A percentile compares a stretch with the other conserved stretches of the same genome.
Evolutionary conservation across 1,140 invertebrate species (phyloP).

Genomic region (Druon quercuslanigerum): DNA sequence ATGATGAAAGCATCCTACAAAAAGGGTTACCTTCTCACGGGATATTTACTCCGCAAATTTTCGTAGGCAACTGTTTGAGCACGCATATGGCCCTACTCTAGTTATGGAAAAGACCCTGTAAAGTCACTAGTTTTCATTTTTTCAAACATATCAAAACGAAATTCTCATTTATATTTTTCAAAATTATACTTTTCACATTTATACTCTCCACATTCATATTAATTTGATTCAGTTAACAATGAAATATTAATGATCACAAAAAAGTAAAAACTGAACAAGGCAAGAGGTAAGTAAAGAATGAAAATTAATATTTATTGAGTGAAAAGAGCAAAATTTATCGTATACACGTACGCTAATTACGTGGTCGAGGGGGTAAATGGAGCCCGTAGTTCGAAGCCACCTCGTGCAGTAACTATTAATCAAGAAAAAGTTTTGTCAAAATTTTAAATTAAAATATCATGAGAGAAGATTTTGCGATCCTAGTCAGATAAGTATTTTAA

Average conservation of each 20-base stretch:
- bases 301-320: slow-evolving; percentile 30
- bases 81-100: too few species aligned
- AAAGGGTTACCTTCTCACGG: too few species aligned
- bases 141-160: too few species aligned
- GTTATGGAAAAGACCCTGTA: too few species aligned
- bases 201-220: too few species aligned
- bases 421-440: slow-evolving; percentile 19
- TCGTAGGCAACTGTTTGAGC: too few species aligned
- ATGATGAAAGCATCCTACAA: too few species aligned
- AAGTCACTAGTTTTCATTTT: too few species aligned
- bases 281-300: not conserved
- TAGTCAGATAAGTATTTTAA: not conserved
- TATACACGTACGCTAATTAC: not conserved
- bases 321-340: slow-evolving; percentile 22
- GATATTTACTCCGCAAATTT: too few species aligned
- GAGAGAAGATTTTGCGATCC: slow-evolving; percentile 1
- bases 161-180: too few species aligned
- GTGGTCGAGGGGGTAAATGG: too few species aligned
- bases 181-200: too few species aligned
- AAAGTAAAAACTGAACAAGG: not conserved
- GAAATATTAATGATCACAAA: not conserved
- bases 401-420: slow-evolving; percentile 17
- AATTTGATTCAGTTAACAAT: not conserved
- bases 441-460: slow-evolving; percentile 24
- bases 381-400: not conserved